Percentiles rank a stretch among this genome's conserved stretches.
phyloP scores from a whole-genome alignment of 2,888 invertebrate genomes.

The Coremacera marginata region DNA sequence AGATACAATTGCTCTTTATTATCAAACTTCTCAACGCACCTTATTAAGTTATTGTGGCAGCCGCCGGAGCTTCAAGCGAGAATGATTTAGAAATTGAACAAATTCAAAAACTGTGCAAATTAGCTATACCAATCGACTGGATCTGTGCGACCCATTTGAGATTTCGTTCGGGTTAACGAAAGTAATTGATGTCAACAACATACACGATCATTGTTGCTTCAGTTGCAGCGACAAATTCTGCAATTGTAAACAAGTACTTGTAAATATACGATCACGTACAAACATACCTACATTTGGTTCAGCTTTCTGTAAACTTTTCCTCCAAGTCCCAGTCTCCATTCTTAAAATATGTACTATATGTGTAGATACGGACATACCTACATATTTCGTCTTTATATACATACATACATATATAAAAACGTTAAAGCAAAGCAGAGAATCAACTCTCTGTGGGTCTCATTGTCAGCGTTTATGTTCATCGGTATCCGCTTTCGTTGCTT shows the following conservation, averaged over 20 bases:
- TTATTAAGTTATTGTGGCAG: too few relatives aligned
- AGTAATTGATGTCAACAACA: constrained; percentile 32
- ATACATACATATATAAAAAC: neutral
- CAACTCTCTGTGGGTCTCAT: constrained; percentile 35
- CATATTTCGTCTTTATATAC: neutral
- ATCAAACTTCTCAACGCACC: too few relatives aligned
- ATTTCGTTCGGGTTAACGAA: constrained; percentile 1
- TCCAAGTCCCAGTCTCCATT: constrained; percentile 23
- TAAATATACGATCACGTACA: constrained; percentile 10
- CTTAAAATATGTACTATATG: constrained; percentile 19
- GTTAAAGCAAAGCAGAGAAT: constrained; percentile 23
- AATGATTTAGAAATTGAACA: too few relatives aligned
- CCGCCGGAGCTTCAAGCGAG: too few relatives aligned
- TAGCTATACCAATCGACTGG: too few relatives aligned
- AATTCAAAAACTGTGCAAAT: too few relatives aligned
- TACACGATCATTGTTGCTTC: constrained; percentile 9
- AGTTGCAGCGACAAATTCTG: constrained; percentile 26
- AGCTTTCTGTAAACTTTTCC: constrained; percentile 12
- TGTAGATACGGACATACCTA: neutral
- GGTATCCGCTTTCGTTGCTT: constrained; percentile 36
- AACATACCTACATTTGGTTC: constrained; percentile 8
- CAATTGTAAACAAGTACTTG: constrained; percentile 16
- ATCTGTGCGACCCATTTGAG: too few relatives aligned
- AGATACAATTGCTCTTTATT: too few relatives aligned
- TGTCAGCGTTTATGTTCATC: constrained; percentile 31